Percentiles rank a stretch among this genome's conserved stretches.
Conservation (phyloP, 2,113 vertebrate species). For the Acrocephalus kingi region DNA sequence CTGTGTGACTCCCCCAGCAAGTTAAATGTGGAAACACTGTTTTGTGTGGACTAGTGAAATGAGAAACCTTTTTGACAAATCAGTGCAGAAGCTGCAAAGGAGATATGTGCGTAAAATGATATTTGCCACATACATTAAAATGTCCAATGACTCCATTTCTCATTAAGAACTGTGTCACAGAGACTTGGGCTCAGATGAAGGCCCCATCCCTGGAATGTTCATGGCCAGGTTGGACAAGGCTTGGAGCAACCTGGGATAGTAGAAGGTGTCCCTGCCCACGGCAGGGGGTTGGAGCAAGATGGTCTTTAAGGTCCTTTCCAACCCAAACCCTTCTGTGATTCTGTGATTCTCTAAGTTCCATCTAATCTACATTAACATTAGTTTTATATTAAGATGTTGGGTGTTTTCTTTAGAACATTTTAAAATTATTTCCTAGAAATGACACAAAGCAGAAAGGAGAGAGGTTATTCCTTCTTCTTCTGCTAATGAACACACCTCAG, state of each 20-base stretch:
- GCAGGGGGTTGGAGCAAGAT: accelerated
- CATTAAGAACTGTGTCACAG: neutral
- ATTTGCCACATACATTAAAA: neutral
- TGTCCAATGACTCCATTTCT: neutral
- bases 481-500: neutral
- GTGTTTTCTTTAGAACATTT: neutral
- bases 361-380: neutral
- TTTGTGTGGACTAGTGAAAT: neutral
- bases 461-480: neutral
- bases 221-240: neutral
- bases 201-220: neutral
- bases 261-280: neutral
- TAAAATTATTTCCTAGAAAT: neutral
- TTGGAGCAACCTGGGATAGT: neutral
- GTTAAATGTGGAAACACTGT: neutral
- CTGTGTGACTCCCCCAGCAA: neutral
- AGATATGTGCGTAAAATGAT: neutral
- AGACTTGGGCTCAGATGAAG: neutral
- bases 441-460: neutral
- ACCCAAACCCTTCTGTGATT: neutral
- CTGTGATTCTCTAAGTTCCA: neutral
- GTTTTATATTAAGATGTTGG: neutral
- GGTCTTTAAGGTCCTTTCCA: neutral
- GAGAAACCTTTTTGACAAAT: neutral
- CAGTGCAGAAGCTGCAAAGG: neutral